phyloP scores from a whole-genome alignment of 2,113 vertebrate species.

The Bolborhynchus lineola region DNA sequence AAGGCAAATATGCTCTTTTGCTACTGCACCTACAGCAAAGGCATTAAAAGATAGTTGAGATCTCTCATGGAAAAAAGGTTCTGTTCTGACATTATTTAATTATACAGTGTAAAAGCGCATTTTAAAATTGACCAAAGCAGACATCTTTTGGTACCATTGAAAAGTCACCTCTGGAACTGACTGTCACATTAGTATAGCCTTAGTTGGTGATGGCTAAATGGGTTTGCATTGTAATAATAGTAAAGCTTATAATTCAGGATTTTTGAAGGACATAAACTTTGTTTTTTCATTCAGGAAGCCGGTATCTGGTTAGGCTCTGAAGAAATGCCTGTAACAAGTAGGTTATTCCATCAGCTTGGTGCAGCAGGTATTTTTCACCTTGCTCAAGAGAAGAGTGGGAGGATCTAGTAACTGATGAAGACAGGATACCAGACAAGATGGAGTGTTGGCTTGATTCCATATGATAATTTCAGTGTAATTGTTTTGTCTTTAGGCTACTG shows the following conservation, averaged over 20 bases:
- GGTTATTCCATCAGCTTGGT: background rate
- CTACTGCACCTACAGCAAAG: background rate
- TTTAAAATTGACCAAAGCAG: background rate
- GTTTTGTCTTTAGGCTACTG: slow-evolving; percentile 62
- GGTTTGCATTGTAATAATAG: background rate
- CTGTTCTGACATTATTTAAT: background rate
- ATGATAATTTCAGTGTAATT: slow-evolving; percentile 60
- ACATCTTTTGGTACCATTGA: background rate
- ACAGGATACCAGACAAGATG: slow-evolving; percentile 54
- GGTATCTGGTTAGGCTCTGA: background rate
- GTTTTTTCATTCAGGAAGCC: background rate
- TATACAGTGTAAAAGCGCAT: background rate
- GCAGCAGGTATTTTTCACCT: slow-evolving; percentile 29
- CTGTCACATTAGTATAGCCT: background rate
- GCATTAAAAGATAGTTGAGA: background rate
- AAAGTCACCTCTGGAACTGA: background rate
- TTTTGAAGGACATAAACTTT: background rate
- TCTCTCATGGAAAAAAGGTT: background rate
- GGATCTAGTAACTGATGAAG: slow-evolving; percentile 41
- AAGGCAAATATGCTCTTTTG: background rate
- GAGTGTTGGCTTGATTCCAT: slow-evolving; percentile 42
- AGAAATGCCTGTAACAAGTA: background rate
- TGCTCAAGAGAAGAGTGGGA: slow-evolving; percentile 41
- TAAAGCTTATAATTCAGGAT: background rate
- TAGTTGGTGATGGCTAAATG: background rate